These are phyloP conservation scores for Dasyornis broadbenti DNA, from an alignment of 2,113 vertebrate genomes.

Conservation along the genomic window DNA sequence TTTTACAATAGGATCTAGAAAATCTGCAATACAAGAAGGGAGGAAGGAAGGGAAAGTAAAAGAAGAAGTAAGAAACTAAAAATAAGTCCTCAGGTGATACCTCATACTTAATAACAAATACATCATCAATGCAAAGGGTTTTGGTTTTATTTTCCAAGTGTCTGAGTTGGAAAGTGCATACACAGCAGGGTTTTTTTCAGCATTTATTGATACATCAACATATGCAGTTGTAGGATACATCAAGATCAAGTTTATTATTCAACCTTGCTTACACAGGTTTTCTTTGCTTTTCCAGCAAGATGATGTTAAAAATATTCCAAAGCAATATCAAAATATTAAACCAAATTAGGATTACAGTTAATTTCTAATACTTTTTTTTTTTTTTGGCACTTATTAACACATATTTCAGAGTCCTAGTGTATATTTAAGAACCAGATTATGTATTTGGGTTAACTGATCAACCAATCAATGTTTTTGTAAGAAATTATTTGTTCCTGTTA, in stretches of 20 bases:
- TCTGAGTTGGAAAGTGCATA: background rate
- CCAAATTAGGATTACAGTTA: background rate
- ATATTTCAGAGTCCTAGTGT: background rate
- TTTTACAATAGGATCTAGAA: background rate
- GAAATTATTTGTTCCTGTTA: background rate
- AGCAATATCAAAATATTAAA: background rate
- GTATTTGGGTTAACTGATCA: background rate
- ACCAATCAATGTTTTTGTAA: background rate
- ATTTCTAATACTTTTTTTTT: background rate
- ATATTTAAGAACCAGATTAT: background rate
- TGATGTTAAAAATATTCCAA: background rate
- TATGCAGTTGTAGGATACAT: background rate
- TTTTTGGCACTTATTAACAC: background rate
- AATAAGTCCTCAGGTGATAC: background rate
- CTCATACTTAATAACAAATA: background rate
- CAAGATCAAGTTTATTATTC: background rate
- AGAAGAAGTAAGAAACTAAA: background rate
- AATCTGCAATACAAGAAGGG: background rate
- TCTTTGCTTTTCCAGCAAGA: background rate
- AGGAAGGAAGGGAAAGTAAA: background rate
- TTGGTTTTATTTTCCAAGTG: rapidly evolving
- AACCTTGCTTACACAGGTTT: background rate
- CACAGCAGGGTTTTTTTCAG: background rate
- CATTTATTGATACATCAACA: background rate
- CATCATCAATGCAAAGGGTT: background rate